A percentile compares a stretch with the other conserved stretches of the same genome.
Conservation (phyloP, 2,797 vertebrate species). For the Chaenodraco wilsoni region DNA sequence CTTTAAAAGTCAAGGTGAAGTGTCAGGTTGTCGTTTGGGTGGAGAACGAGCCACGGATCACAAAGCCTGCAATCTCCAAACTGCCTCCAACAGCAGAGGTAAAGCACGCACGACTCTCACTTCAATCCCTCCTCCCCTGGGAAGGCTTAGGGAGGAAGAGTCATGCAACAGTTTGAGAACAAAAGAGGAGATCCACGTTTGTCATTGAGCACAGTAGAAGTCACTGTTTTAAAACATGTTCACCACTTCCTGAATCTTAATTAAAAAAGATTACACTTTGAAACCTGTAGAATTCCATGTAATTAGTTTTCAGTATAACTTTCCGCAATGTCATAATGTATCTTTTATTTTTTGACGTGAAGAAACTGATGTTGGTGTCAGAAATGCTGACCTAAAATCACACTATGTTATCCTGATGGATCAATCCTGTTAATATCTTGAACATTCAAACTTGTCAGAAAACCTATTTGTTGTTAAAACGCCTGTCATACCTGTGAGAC, state of each 20-base stretch:
- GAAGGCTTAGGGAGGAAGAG: conserved; percentile 49
- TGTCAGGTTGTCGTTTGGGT: conserved; percentile 38
- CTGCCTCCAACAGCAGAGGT: conserved; percentile 46
- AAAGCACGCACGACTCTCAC: conserved; percentile 42
- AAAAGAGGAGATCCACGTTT: conserved; percentile 38
- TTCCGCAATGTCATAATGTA: not conserved
- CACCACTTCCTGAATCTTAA: conserved; percentile 26
- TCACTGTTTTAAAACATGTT: conserved; percentile 26
- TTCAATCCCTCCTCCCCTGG: conserved; percentile 66
- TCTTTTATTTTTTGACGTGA: not conserved
- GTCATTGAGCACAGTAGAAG: conserved; percentile 46
- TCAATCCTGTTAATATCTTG: conserved; percentile 19
- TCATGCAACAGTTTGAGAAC: conserved; percentile 26
- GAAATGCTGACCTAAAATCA: conserved; percentile 9
- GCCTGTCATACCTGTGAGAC: conserved; percentile 20
- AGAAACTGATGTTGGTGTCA: conserved; percentile 6
- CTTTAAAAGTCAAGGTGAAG: conserved; percentile 76
- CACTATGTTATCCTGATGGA: conserved; percentile 13
- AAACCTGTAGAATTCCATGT: not conserved
- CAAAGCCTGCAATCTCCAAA: conserved; percentile 41
- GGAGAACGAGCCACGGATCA: conserved; percentile 34
- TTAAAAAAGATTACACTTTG: conserved; percentile 25
- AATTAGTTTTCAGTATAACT: not conserved
- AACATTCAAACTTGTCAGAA: not conserved
- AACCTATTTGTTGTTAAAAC: conserved; percentile 25